Evolutionary conservation across 1,140 invertebrate species (phyloP).

Genomic region (Drosophila littoralis): DNA sequence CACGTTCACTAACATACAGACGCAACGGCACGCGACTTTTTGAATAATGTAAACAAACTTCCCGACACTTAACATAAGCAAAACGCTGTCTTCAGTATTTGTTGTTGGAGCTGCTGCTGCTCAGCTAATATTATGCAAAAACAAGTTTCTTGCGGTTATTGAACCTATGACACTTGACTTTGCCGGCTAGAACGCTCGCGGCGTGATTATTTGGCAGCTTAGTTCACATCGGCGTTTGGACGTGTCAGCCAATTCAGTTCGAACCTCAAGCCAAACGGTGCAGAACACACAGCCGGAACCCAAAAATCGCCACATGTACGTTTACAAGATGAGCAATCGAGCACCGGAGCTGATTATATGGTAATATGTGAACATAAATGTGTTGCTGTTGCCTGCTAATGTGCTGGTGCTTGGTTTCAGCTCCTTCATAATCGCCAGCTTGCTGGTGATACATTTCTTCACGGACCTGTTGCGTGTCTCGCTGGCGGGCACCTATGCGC

Average conservation of each 20-base stretch:
- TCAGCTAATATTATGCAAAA: conserved; percentile 61
- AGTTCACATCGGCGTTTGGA: conserved; percentile 22
- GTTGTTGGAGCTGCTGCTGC: conserved; percentile 29
- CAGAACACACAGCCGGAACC: conserved; percentile 8
- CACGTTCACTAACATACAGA: conserved; percentile 2
- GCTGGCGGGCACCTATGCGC: conserved; percentile 63
- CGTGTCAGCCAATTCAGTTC: conserved; percentile 40
- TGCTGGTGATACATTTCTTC: conserved; percentile 79
- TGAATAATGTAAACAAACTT: conserved; percentile 29
- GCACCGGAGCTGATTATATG: conserved; percentile 77
- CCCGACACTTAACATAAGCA: conserved; percentile 12
- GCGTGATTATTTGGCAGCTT: conserved; percentile 36
- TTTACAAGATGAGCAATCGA: conserved; percentile 64
- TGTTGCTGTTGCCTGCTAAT: background rate
- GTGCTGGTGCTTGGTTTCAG: conserved; percentile 31
- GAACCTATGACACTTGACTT: conserved; percentile 77
- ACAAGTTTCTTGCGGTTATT: conserved; percentile 69
- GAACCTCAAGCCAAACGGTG: conserved; percentile 10
- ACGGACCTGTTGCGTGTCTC: conserved; percentile 69
- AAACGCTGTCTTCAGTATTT: conserved; percentile 28
- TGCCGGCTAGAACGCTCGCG: conserved; percentile 51
- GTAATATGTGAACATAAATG: conserved; percentile 21
- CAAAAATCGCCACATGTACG: conserved; percentile 48
- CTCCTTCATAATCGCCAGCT: conserved; percentile 69
- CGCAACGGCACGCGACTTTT: background rate